Base-by-base conservation (phyloP, 2,113 vertebrate species). In the Turnix velox region DNA sequence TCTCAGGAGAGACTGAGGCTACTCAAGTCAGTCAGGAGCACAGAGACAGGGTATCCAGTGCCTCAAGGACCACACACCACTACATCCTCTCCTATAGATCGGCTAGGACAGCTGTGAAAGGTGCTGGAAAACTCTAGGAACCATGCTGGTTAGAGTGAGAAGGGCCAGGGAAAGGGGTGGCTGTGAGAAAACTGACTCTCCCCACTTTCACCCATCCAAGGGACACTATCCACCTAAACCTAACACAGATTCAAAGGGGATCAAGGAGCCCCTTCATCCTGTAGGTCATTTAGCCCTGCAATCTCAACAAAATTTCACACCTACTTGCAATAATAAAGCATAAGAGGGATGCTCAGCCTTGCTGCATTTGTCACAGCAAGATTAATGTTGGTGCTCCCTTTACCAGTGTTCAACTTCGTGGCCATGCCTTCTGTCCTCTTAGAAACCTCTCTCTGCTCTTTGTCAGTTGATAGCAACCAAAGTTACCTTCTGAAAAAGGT, bases 401-500 rank as follows among this genome's bases (percentile, higher is more conserved):
- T 18, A n/a, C 30, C 8, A 23, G 45, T 19, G 31, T 76, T 54
- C 43, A 49, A 31, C 88, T 84, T 51, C 62, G 59, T 58, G 84
- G 66, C 58, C 67, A 88, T 84, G 58, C 40, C 73, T 69, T 71
- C 65, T 54, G 22, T 62, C 43, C 57, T 54, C 65, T 84, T 22
- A 31, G 57, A 85, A 94, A 77, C 40, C 61, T 94, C 87, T 84
- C 73, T 88, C 77, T 88, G 48, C 37, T 87, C 77, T 84, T 76
- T 69, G 93, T 73, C 82, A 94, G 72, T 69, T 65, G 87, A 84
- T 65, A 91, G 94, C 30, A 94, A 96, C 96, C 91, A 96, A 96
- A 97, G 95, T 96, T 84, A 92, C 85, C 82, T 92, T 90, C 71
- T 23, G 46, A n/a, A 72, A 90, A 88, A 73, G 85, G 86, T 95